phyloP scores from a whole-genome alignment of 2,113 vertebrate genomes.

The Siniperca knerii region DNA sequence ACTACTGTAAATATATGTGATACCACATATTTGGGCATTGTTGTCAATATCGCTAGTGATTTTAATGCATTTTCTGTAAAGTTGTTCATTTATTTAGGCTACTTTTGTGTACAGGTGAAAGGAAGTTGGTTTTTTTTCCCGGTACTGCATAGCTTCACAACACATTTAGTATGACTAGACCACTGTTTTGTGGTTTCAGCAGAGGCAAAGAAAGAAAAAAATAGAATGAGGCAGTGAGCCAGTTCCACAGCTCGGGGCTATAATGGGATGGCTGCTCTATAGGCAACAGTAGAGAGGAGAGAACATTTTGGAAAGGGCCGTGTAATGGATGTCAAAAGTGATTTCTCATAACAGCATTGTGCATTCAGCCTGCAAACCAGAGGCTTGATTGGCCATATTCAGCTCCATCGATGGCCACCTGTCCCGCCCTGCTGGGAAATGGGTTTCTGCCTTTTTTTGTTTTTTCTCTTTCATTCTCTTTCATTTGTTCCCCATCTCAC shows the following conservation, averaged over 20 bases:
- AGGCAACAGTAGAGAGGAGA: constrained; percentile 22
- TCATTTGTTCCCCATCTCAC: constrained; percentile 5
- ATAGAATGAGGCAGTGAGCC: constrained; percentile 1
- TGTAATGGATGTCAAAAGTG: constrained; percentile 61
- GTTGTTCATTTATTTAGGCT: not conserved
- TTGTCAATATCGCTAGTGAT: not conserved
- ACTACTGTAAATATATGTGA: not conserved
- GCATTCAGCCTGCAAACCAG: constrained; percentile 54
- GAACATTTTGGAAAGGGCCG: constrained; percentile 29
- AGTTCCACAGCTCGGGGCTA: constrained; percentile 20
- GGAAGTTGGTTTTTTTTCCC: too few relatives aligned
- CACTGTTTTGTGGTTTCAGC: not conserved
- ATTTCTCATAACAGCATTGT: constrained; percentile 50
- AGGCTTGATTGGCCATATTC: constrained; percentile 42
- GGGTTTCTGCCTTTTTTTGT: constrained; percentile 25
- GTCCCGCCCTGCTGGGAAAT: constrained; percentile 55
- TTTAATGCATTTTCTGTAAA: not conserved
- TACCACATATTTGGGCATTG: not conserved
- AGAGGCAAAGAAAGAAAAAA: not conserved
- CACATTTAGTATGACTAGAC: not conserved
- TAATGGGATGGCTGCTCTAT: constrained; percentile 43
- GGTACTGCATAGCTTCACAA: not conserved
- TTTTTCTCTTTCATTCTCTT: not conserved
- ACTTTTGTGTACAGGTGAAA: not conserved
- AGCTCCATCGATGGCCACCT: constrained; percentile 36